Percentiles rank a stretch among this genome's conserved stretches.
Conservation (phyloP, 2,888 invertebrate species). For the Eumerus sabulonum region DNA sequence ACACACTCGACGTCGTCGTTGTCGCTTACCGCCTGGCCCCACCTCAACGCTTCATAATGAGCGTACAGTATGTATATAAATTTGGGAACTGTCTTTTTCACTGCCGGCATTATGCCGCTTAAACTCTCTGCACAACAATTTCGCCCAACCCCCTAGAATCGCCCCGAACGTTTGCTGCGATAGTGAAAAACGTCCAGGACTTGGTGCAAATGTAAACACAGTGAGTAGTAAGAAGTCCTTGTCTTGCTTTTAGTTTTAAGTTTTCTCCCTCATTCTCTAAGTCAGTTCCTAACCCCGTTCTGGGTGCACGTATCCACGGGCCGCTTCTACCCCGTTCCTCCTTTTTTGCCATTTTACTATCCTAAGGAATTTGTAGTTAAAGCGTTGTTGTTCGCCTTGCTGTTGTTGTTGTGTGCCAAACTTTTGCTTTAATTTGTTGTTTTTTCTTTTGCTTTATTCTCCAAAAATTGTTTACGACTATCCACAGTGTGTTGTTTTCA, state of each 20-base stretch:
- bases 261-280: conserved; percentile 38
- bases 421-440: conserved; percentile 70
- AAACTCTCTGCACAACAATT: conserved; percentile 43
- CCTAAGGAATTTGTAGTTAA: conserved; percentile 56
- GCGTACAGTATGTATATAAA: conserved; percentile 29
- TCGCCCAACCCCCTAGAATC: neutral
- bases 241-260: conserved; percentile 63
- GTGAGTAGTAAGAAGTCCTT: conserved; percentile 36
- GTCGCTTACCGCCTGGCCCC: no score
- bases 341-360: conserved; percentile 47
- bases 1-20: conserved; percentile 19
- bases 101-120: conserved; percentile 44
- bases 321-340: conserved; percentile 1
- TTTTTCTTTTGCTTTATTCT: conserved; percentile 55
- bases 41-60: no score
- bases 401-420: conserved; percentile 38
- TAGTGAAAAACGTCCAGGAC: conserved; percentile 19
- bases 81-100: conserved; percentile 46
- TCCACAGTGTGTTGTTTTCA: conserved; percentile 70
- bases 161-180: neutral
- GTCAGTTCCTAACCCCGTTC: conserved; percentile 4
- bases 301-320: neutral
- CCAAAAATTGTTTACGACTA: conserved; percentile 66
- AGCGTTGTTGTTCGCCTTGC: conserved; percentile 41
- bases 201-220: conserved; percentile 34